These are phyloP conservation scores for Pseudomyrmex concolor DNA, from an alignment of 1,140 invertebrate species.

Conservation along the genomic window DNA sequence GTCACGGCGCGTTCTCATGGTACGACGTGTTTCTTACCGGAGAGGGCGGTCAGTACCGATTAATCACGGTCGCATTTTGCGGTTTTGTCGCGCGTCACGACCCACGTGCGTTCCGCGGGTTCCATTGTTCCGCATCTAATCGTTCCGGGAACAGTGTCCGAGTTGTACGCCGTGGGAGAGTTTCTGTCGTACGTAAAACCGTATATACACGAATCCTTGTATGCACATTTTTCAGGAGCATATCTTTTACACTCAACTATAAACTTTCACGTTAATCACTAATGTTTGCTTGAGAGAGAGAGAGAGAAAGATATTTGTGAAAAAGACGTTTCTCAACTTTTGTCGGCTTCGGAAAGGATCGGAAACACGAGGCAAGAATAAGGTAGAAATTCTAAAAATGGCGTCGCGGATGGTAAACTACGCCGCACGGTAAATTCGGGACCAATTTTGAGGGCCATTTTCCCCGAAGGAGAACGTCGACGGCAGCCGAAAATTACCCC, in stretches of 20 bases:
- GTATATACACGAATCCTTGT: slow-evolving; percentile 11
- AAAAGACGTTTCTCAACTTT: neutral
- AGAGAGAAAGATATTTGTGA: neutral
- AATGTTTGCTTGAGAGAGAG: too few relatives aligned
- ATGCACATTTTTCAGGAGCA: slow-evolving; percentile 5
- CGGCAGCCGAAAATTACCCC: slow-evolving; percentile 81
- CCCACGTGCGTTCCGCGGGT: slow-evolving; percentile 71
- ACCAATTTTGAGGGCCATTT: slow-evolving; percentile 77
- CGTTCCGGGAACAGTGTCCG: slow-evolving; percentile 70
- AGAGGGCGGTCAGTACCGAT: slow-evolving; percentile 63
- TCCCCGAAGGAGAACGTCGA: slow-evolving; percentile 71
- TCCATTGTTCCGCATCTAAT: slow-evolving; percentile 72
- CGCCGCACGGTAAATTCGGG: slow-evolving; percentile 57
- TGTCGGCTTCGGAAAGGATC: slow-evolving; percentile 7
- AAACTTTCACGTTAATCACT: too few relatives aligned
- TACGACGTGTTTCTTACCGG: slow-evolving; percentile 39
- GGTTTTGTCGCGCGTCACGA: slow-evolving; percentile 74
- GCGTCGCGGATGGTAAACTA: slow-evolving; percentile 25
- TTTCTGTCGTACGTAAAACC: slow-evolving; percentile 51
- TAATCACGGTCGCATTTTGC: slow-evolving; percentile 75
- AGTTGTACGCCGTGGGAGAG: slow-evolving; percentile 69
- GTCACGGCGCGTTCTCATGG: slow-evolving; percentile 36
- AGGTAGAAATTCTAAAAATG: slow-evolving; percentile 51
- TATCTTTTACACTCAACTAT: neutral
- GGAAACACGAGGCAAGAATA: neutral